Evolutionary conservation across 2,113 vertebrate species (phyloP).

Genomic region (Mionectes macconnelli): DNA sequence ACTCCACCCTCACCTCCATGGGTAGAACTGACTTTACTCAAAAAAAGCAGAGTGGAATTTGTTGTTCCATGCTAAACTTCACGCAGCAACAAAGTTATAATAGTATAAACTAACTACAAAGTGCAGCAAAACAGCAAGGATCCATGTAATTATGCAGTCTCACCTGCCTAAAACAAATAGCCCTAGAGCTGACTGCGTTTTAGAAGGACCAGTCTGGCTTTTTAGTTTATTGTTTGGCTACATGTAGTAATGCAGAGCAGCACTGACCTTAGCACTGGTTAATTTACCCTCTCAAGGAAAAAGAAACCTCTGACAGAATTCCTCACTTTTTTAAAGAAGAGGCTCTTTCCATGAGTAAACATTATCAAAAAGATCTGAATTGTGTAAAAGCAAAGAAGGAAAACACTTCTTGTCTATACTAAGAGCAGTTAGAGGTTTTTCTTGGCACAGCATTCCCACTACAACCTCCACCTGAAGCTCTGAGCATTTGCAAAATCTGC

Average conservation of each 20-base stretch:
- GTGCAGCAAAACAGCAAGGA: not conserved
- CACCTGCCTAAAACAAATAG: not conserved
- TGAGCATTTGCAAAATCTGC: not conserved
- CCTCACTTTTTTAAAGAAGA: not conserved
- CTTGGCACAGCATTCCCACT: not conserved
- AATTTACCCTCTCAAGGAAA: not conserved
- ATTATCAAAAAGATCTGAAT: not conserved
- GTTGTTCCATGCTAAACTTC: not conserved
- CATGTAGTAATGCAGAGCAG: not conserved
- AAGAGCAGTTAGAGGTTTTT: not conserved
- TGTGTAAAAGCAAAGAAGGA: not conserved
- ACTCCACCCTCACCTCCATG: not conserved
- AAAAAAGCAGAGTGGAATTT: not conserved
- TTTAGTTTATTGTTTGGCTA: not conserved
- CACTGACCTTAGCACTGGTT: not conserved
- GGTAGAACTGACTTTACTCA: not conserved
- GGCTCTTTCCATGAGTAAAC: not conserved
- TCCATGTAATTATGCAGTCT: not conserved
- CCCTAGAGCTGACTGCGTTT: not conserved
- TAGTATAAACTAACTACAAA: not conserved
- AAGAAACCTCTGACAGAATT: not conserved
- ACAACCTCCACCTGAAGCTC: not conserved
- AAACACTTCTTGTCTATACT: not conserved
- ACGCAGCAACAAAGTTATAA: not conserved
- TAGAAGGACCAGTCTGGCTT: not conserved